A percentile compares a stretch with the other conserved stretches of the same genome.
phyloP scores from a whole-genome alignment of 2,888 invertebrate genomes.

The Catocala nupta region DNA sequence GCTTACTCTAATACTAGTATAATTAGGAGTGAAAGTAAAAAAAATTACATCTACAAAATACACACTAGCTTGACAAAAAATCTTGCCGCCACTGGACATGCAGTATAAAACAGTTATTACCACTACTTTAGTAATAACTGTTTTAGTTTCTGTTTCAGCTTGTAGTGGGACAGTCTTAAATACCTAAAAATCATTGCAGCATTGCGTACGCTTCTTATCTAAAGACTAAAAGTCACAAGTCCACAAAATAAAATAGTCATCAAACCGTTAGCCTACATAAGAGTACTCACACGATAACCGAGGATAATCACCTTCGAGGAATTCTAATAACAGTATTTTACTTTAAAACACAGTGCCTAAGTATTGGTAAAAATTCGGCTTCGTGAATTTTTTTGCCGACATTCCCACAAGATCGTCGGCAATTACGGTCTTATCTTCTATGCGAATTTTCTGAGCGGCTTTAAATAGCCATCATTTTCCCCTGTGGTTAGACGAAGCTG shows the following conservation, averaged over 20 bases:
- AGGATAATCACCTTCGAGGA: slow-evolving; percentile 39
- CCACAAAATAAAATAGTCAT: slow-evolving; percentile 12
- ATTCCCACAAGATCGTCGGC: slow-evolving; percentile 72
- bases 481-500: slow-evolving; percentile 62
- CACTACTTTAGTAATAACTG: too few relatives aligned
- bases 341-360: slow-evolving; percentile 44
- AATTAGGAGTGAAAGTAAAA: too few relatives aligned
- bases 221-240: background rate
- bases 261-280: slow-evolving; percentile 11
- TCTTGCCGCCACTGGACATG: too few relatives aligned
- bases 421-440: slow-evolving; percentile 79
- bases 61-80: too few relatives aligned
- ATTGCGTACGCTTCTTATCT: too few relatives aligned
- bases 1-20: too few relatives aligned
- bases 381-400: slow-evolving; percentile 58
- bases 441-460: slow-evolving; percentile 80
- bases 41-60: too few relatives aligned
- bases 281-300: slow-evolving; percentile 21
- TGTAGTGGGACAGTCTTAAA: too few relatives aligned
- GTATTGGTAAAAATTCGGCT: slow-evolving; percentile 61
- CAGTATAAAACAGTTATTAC: too few relatives aligned
- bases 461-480: slow-evolving; percentile 81
- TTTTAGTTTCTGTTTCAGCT: too few relatives aligned
- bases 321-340: slow-evolving; percentile 58
- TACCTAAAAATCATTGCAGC: too few relatives aligned